Conservation (phyloP, 2,888 invertebrate genomes). For the Thymelicus sylvestris region DNA sequence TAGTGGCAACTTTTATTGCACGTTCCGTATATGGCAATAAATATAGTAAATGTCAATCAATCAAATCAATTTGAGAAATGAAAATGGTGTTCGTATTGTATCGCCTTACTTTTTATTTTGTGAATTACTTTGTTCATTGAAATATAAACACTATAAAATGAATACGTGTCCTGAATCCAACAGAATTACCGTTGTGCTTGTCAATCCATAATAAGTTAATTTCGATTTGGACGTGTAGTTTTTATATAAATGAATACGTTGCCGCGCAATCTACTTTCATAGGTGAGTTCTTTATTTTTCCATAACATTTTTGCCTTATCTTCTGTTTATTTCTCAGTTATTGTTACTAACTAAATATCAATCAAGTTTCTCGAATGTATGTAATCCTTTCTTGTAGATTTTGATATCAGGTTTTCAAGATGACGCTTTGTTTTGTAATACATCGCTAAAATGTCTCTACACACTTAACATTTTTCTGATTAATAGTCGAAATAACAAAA, state of each 20-base stretch:
- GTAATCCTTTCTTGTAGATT: not conserved
- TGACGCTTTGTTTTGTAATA: conserved; percentile 13
- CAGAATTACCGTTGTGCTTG: not conserved
- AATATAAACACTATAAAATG: conserved; percentile 3
- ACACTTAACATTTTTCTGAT: not conserved
- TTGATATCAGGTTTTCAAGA: not conserved
- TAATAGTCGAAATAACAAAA: not conserved
- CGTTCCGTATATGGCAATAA: not conserved
- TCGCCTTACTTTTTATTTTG: conserved; percentile 33
- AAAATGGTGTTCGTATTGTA: conserved; percentile 53
- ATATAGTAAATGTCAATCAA: conserved; percentile 31
- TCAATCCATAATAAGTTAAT: not conserved
- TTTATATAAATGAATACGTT: conserved; percentile 45
- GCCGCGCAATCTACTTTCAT: conserved; percentile 67
- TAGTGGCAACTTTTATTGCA: not conserved
- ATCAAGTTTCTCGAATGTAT: not conserved
- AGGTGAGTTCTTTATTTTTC: conserved; percentile 34
- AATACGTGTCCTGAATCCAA: not conserved
- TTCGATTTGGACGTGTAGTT: conserved; percentile 13
- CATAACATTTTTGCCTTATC: not conserved
- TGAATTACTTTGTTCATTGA: conserved; percentile 14
- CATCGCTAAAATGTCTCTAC: not conserved
- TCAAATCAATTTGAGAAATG: conserved; percentile 41
- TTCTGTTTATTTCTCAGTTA: conserved; percentile 3
- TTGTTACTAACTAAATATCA: not conserved